Conservation (phyloP, 1,140 invertebrate genomes). For the Polypedilum vanderplanki region DNA sequence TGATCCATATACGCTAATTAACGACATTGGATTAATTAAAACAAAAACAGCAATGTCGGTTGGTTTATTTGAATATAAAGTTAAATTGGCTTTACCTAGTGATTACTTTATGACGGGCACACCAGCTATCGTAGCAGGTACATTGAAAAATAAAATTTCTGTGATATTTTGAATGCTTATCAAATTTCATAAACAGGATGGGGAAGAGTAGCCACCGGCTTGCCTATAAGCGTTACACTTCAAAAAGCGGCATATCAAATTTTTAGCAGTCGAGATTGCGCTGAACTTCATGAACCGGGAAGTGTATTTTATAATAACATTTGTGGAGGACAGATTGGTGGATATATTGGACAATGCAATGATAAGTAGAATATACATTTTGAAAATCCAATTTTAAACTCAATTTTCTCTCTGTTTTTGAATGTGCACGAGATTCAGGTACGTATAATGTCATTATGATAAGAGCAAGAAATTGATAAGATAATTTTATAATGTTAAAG, state of each 20-base stretch:
- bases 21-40: conserved; percentile 36
- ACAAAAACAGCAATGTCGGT: conserved; percentile 37
- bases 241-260: conserved; percentile 42
- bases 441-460: neutral
- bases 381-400: neutral
- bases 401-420: neutral
- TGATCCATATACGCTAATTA: conserved; percentile 33
- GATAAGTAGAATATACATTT: conserved; percentile 31
- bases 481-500: conserved; percentile 38
- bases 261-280: conserved; percentile 41
- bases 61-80: conserved; percentile 34
- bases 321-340: conserved; percentile 43
- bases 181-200: conserved; percentile 34
- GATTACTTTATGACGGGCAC: conserved; percentile 33
- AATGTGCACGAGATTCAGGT: neutral
- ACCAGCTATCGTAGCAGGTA: conserved; percentile 33
- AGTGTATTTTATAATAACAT: conserved; percentile 39
- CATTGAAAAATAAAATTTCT: neutral
- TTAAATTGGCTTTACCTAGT: conserved; percentile 35
- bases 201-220: conserved; percentile 39
- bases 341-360: conserved; percentile 45
- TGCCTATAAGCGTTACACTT: conserved; percentile 32
- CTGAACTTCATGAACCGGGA: conserved; percentile 34
- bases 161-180: neutral
- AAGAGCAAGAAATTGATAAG: neutral